Evolutionary conservation across 2,888 invertebrate species (phyloP).

Genomic region (Keiferia lycopersicella): DNA sequence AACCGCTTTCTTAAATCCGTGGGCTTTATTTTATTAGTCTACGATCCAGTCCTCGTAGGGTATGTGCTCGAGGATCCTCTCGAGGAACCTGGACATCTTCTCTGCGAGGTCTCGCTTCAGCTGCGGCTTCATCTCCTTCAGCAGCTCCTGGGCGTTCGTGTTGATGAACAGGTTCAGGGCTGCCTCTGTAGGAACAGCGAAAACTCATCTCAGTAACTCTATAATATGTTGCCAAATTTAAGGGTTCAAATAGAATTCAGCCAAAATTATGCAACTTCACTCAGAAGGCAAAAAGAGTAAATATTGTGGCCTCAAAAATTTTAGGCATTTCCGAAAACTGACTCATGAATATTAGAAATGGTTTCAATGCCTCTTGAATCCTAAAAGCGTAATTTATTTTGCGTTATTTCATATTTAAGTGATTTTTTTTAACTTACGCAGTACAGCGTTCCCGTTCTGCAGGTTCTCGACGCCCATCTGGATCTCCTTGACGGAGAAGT

Average conservation of each 20-base stretch:
- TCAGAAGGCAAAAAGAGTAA: too few relatives aligned
- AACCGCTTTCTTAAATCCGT: neutral
- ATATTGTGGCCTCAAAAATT: too few relatives aligned
- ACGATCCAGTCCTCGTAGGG: constrained; percentile 90
- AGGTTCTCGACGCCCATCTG: constrained; percentile 93
- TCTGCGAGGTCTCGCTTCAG: constrained; percentile 87
- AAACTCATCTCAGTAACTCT: too few relatives aligned
- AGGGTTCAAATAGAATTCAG: too few relatives aligned
- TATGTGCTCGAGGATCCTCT: constrained; percentile 87
- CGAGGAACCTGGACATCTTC: constrained; percentile 88
- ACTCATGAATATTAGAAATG: too few relatives aligned
- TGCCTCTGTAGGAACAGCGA: constrained; percentile 82
- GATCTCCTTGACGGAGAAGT: constrained; percentile 91
- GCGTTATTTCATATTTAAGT: too few relatives aligned
- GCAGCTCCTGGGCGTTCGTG: constrained; percentile 90
- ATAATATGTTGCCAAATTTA: too few relatives aligned
- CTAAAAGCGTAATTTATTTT: too few relatives aligned
- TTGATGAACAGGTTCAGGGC: constrained; percentile 93
- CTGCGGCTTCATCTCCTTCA: constrained; percentile 94
- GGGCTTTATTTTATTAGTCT: constrained; percentile 47
- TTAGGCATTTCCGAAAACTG: too few relatives aligned
- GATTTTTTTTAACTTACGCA: constrained; percentile 91
- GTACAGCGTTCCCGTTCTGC: constrained; percentile 89
- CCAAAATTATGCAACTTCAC: too few relatives aligned
- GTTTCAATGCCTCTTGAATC: too few relatives aligned